Conservation (phyloP, 2,888 invertebrate genomes). For the Mayetiola destructor region DNA sequence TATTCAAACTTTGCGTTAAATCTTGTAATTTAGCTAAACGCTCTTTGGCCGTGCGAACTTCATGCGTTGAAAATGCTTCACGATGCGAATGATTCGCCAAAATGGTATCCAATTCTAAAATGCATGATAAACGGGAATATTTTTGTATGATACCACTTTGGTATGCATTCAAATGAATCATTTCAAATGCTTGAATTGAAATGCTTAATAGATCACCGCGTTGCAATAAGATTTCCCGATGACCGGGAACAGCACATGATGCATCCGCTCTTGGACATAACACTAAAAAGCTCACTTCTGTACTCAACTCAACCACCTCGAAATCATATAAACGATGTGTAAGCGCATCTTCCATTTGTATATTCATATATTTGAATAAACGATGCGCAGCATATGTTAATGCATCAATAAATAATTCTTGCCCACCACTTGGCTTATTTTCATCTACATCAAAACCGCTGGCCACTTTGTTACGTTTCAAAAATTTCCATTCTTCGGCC, state of each 20-base stretch:
- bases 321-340: slow-evolving; percentile 77
- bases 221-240: slow-evolving; percentile 69
- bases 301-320: slow-evolving; percentile 84
- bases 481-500: slow-evolving; percentile 90
- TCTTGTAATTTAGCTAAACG: slow-evolving; percentile 68
- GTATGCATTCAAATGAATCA: slow-evolving; percentile 91
- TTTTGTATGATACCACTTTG: slow-evolving; percentile 78
- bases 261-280: slow-evolving; percentile 84
- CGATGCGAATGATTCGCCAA: slow-evolving; percentile 84
- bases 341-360: slow-evolving; percentile 50
- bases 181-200: slow-evolving; percentile 85
- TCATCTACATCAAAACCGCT: slow-evolving; percentile 31
- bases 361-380: slow-evolving; percentile 68
- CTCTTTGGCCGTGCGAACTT: slow-evolving; percentile 74
- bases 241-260: slow-evolving; percentile 81
- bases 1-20: slow-evolving; percentile 70
- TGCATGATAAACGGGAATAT: slow-evolving; percentile 84
- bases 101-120: slow-evolving; percentile 81
- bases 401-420: slow-evolving; percentile 63
- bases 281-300: slow-evolving; percentile 81
- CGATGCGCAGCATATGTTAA: slow-evolving; percentile 59
- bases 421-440: slow-evolving; percentile 53
- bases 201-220: slow-evolving; percentile 74
- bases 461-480: slow-evolving; percentile 47
- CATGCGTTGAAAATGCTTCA: slow-evolving; percentile 86